These are phyloP conservation scores for Macrosoma leucophasiata DNA, from an alignment of 2,888 invertebrate species.

Conservation along the genomic window DNA sequence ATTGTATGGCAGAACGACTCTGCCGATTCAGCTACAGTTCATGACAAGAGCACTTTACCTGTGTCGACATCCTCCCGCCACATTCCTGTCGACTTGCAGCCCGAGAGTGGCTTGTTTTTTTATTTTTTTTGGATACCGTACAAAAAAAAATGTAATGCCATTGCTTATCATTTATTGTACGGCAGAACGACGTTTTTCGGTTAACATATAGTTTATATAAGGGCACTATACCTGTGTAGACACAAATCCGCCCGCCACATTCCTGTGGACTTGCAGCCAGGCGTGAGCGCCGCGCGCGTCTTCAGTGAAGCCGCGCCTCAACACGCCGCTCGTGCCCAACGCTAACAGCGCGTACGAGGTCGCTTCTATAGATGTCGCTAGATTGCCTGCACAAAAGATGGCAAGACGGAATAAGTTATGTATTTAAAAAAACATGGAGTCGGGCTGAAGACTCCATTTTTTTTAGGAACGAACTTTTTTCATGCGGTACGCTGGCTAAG, in stretches of 20 bases:
- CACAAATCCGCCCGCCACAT: conserved; percentile 81
- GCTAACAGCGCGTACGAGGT: conserved; percentile 80
- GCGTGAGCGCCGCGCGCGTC: conserved; percentile 66
- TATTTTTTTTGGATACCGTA: too few relatives aligned
- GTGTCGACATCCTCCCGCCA: conserved; percentile 83
- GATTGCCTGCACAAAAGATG: conserved; percentile 46
- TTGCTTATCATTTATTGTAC: too few relatives aligned
- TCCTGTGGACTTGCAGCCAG: conserved; percentile 82
- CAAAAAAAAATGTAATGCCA: too few relatives aligned
- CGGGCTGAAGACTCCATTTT: too few relatives aligned
- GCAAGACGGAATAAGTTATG: not conserved
- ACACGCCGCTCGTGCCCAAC: conserved; percentile 43
- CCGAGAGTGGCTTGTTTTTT: conserved; percentile 84
- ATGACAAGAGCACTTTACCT: conserved; percentile 73
- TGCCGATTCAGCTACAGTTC: too few relatives aligned
- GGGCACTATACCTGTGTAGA: conserved; percentile 80
- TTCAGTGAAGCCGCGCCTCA: conserved; percentile 64
- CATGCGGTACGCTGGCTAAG: too few relatives aligned
- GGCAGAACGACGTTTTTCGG: too few relatives aligned
- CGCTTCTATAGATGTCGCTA: conserved; percentile 79
- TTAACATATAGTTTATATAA: too few relatives aligned
- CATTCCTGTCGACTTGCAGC: conserved; percentile 80
- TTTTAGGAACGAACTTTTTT: too few relatives aligned
- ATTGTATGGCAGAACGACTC: too few relatives aligned
- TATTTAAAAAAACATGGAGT: too few relatives aligned